Evolutionary conservation across 2,888 invertebrate genomes (phyloP).

Genomic region (Dicranocentrus wangi): DNA sequence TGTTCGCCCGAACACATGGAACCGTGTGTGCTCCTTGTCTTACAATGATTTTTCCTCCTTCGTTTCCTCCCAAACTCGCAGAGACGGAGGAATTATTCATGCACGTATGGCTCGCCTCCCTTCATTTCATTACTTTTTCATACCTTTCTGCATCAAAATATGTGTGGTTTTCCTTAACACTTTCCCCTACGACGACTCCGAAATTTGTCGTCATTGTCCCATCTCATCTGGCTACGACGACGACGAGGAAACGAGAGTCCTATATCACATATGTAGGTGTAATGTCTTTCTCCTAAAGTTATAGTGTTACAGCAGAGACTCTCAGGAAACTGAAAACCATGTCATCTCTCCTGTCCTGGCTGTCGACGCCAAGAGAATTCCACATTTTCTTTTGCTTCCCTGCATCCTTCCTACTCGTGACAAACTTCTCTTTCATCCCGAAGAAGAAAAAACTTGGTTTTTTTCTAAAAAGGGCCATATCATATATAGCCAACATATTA

Average conservation of each 20-base stretch:
- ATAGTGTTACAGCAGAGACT: neutral
- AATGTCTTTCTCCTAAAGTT: neutral
- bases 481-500: no score
- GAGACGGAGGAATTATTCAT: slow-evolving; percentile 20
- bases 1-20: no score
- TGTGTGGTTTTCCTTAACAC: neutral
- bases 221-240: neutral
- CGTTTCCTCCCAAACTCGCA: neutral
- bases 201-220: neutral
- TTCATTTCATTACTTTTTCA: slow-evolving; percentile 36
- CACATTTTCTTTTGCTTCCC: slow-evolving; percentile 8
- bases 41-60: neutral
- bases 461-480: no score
- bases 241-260: no score
- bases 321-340: neutral
- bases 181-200: neutral
- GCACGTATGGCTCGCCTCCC: slow-evolving; percentile 22
- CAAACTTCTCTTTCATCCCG: slow-evolving; percentile 24
- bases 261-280: no score
- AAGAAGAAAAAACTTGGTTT: no score
- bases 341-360: slow-evolving; percentile 14
- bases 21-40: neutral
- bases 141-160: slow-evolving; percentile 23
- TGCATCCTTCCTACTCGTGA: neutral
- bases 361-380: slow-evolving; percentile 11